Base-by-base conservation (phyloP, 1,140 invertebrate species). In the Formica selysi region DNA sequence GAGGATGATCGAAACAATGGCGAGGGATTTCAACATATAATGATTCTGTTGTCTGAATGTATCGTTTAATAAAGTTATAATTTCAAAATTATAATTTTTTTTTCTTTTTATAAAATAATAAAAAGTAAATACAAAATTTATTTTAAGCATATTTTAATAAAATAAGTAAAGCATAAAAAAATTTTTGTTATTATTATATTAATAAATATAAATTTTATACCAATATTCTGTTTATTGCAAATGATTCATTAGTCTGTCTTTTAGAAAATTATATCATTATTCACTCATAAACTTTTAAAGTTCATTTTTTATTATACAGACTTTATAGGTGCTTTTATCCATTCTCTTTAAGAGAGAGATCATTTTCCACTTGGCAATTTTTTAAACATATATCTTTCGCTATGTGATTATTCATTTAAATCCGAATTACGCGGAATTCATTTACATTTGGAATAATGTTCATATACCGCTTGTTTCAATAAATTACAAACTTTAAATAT, bases 401-500 rank as follows among this genome's bases (percentile, higher is more conserved):
- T 57, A 38, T 13, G 7, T 13, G 3, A 76, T 76, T 64, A 48
- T 51, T 65, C 29, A 22, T 3, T 64, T 36, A 36, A 48, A 64
- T 76, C 13, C 13, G 11, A 11, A 29, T 19, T 10, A 3, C 10
- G 5, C 38, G 11, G 44, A 48, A 48, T 68, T 26, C 11, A 70
- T 65, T 38, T 65, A 29, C 26, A 26, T 29, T 70, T 68, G 38
- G 10, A 22, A 22, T 19, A 16, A 26, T 26, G 41, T 48, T 44
- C 48, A 11, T 16, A 51, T 26, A 48, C 51, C 29, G 41, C 22
- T n/a, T 11, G 67, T 51, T 51, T 44, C 3, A 1, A 29, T 51
- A 68, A 44, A 8, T 68, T 48, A 6, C 65, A 68, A 48, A 68
- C 38, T 68, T n/a, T 16, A 36, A 57, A 16, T 71, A 26, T 73